phyloP scores from a whole-genome alignment of 2,113 vertebrate species.

The Ctenomys sociabilis region DNA sequence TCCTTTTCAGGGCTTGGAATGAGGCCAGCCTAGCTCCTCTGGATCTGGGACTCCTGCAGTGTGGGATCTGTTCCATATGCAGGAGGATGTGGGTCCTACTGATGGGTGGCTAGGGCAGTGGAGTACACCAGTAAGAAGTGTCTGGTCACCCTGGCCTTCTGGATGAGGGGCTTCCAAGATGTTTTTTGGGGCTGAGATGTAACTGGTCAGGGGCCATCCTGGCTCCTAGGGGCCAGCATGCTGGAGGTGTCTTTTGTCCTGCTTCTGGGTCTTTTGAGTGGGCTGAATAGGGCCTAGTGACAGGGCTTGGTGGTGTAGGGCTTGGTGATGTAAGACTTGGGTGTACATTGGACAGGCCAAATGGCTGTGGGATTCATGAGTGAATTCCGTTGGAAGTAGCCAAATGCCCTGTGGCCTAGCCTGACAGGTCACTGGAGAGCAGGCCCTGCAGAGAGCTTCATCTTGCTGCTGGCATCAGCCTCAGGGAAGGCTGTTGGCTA shows the following conservation, averaged over 20 bases:
- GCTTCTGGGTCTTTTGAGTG: rapidly evolving
- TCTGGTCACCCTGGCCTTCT: rapidly evolving
- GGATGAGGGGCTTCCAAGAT: rapidly evolving
- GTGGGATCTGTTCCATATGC: rapidly evolving
- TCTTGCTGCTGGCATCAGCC: rapidly evolving
- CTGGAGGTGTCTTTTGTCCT: background rate
- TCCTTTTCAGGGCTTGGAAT: background rate
- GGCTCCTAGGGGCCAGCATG: rapidly evolving
- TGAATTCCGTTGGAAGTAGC: background rate
- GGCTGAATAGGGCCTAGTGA: background rate
- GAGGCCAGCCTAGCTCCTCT: background rate
- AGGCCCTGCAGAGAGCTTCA: rapidly evolving
- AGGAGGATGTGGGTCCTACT: rapidly evolving
- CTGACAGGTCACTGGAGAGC: background rate
- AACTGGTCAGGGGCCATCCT: rapidly evolving
- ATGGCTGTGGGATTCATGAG: rapidly evolving
- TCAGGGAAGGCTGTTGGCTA: rapidly evolving
- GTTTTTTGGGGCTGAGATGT: rapidly evolving
- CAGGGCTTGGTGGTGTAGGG: background rate
- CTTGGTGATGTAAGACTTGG: background rate
- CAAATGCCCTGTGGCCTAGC: background rate
- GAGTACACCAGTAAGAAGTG: rapidly evolving
- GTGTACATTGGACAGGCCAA: too few species aligned
- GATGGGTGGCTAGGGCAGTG: background rate
- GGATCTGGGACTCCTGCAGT: too few species aligned